Conservation (phyloP, 2,888 invertebrate species). For the Drosophila emarginata region DNA sequence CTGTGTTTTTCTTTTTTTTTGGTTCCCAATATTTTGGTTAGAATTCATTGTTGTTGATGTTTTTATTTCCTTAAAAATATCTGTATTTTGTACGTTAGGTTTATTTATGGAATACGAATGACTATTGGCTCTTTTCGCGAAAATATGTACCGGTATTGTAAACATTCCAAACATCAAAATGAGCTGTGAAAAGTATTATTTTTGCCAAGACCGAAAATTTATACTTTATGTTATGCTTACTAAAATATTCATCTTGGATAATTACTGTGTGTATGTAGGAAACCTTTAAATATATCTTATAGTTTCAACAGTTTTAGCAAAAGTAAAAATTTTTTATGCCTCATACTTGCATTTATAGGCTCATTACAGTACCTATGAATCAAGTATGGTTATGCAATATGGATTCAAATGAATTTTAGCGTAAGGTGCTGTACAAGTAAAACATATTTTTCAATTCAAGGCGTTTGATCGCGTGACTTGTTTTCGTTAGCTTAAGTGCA, state of each 20-base stretch:
- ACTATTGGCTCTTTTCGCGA: not conserved
- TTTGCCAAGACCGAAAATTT: not conserved
- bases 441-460: constrained; percentile 32
- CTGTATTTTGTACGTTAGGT: too few species aligned
- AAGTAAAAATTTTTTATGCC: constrained; percentile 32
- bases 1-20: not conserved
- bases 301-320: constrained; percentile 13
- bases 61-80: too few species aligned
- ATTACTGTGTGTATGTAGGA: too few species aligned
- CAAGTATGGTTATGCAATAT: constrained; percentile 41
- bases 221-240: not conserved
- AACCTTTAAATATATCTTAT: constrained; percentile 2
- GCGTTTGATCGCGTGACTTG: constrained; percentile 51
- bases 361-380: not conserved
- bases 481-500: not conserved
- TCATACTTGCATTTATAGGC: constrained; percentile 41
- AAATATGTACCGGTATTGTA: not conserved
- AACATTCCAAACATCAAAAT: constrained; percentile 2
- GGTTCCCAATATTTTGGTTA: not conserved
- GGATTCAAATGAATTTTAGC: constrained; percentile 44
- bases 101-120: not conserved
- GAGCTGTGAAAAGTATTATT: not conserved
- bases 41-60: not conserved
- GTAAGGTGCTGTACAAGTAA: constrained; percentile 38
- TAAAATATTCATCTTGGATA: not conserved